Conservation (phyloP, 2,113 vertebrate species). For the Oxygymnocypris stewartii region DNA sequence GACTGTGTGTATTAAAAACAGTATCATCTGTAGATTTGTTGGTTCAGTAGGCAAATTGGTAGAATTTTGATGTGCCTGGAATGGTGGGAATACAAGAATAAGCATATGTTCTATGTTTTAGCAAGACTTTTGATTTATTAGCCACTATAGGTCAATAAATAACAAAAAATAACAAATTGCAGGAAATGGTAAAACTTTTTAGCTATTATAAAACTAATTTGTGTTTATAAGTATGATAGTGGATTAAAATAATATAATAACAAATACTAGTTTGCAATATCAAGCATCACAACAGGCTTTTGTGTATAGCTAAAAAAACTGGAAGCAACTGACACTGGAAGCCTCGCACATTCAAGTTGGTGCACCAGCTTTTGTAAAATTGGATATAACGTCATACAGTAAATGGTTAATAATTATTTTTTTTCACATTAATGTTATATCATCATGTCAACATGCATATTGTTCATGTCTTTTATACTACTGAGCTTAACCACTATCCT, state of each 20-base stretch:
- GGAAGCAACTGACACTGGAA: neutral
- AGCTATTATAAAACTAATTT: neutral
- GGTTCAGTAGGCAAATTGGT: neutral
- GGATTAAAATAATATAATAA: neutral
- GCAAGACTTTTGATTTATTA: neutral
- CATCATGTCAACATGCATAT: neutral
- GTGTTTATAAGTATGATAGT: neutral
- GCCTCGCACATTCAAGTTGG: neutral
- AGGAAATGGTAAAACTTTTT: neutral
- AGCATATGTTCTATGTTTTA: neutral
- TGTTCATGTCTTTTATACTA: neutral
- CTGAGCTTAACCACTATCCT: neutral
- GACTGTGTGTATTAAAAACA: neutral
- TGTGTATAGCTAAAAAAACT: neutral
- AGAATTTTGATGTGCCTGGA: neutral
- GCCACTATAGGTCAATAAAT: neutral
- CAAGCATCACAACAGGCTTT: neutral
- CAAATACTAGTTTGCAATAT: too few species aligned
- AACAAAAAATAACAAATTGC: neutral
- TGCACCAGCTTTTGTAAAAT: neutral
- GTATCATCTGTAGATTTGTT: neutral
- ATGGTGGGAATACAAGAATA: neutral
- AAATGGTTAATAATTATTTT: neutral
- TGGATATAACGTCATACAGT: neutral
- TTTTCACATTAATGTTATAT: neutral